Percentiles rank a stretch among this genome's conserved stretches.
Conservation (phyloP, 2,113 vertebrate species). For the Nyctereutes procyonoides region DNA sequence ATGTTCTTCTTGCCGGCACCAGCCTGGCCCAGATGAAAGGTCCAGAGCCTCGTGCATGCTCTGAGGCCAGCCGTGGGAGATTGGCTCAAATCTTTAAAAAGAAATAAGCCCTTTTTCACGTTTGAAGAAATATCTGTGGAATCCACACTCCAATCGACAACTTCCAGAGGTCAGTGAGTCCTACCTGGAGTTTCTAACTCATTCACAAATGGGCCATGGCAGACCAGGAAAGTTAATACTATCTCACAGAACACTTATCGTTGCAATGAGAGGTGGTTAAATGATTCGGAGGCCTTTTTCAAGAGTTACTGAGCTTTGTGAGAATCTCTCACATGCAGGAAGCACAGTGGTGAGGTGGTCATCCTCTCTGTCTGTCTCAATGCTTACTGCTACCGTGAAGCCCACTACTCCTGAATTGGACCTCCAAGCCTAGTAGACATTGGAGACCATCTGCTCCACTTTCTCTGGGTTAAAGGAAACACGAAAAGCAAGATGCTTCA, state of each 20-base stretch:
- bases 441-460: not conserved
- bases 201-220: not conserved
- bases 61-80: not conserved
- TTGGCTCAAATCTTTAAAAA: not conserved
- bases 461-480: not conserved
- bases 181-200: not conserved
- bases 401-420: not conserved
- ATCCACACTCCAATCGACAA: not conserved
- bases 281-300: not conserved
- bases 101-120: not conserved
- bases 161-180: not conserved
- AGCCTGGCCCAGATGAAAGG: not conserved
- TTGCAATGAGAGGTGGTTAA: not conserved
- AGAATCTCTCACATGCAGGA: not conserved
- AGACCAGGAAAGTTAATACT: not conserved
- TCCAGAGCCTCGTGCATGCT: not conserved
- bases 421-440: not conserved
- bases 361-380: not conserved
- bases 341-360: not conserved
- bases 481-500: slow-evolving; percentile 51
- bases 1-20: not conserved
- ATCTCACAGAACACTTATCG: not conserved
- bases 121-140: slow-evolving; percentile 49
- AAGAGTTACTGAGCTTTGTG: not conserved
- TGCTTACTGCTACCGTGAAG: not conserved